Conservation (phyloP, 1,140 invertebrate genomes). For the Colletes gigas region DNA sequence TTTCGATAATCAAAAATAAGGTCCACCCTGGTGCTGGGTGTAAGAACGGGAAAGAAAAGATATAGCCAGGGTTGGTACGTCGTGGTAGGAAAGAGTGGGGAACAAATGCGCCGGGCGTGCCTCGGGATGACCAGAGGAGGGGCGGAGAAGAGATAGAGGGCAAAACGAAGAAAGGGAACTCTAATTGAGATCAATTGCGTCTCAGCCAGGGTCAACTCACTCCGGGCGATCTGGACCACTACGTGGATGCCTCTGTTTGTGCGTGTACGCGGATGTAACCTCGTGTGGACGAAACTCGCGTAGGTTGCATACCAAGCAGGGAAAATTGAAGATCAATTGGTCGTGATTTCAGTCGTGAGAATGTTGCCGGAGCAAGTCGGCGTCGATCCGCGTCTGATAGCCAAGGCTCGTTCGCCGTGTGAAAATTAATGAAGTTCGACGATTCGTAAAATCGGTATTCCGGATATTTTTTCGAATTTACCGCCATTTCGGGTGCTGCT, state of each 20-base stretch:
- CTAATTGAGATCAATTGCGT: slow-evolving; percentile 79
- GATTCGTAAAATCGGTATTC: not conserved
- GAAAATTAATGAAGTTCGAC: slow-evolving; percentile 2
- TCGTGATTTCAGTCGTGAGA: slow-evolving; percentile 56
- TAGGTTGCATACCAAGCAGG: slow-evolving; percentile 62
- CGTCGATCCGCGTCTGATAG: slow-evolving; percentile 37
- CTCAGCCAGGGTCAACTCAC: slow-evolving; percentile 75
- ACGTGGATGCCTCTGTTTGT: slow-evolving; percentile 42
- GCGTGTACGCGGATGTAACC: slow-evolving; percentile 41
- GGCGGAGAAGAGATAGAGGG: slow-evolving; percentile 22
- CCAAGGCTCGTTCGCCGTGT: not conserved
- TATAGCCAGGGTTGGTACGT: slow-evolving; percentile 1
- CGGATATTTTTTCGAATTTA: no score
- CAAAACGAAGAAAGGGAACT: slow-evolving; percentile 52
- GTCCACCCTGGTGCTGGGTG: not conserved
- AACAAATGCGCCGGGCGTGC: slow-evolving; percentile 11
- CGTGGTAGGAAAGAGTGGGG: slow-evolving; percentile 4
- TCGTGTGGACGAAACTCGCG: slow-evolving; percentile 50
- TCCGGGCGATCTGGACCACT: slow-evolving; percentile 52
- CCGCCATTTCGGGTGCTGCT: no score
- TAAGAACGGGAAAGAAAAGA: slow-evolving; percentile 21
- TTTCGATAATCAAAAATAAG: no score
- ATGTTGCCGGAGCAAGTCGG: slow-evolving; percentile 23
- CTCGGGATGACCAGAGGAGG: not conserved
- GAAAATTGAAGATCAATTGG: slow-evolving; percentile 68